Base-by-base conservation (phyloP, 92 coral and sea anemone genomes). In the Diadumene lineata region DNA sequence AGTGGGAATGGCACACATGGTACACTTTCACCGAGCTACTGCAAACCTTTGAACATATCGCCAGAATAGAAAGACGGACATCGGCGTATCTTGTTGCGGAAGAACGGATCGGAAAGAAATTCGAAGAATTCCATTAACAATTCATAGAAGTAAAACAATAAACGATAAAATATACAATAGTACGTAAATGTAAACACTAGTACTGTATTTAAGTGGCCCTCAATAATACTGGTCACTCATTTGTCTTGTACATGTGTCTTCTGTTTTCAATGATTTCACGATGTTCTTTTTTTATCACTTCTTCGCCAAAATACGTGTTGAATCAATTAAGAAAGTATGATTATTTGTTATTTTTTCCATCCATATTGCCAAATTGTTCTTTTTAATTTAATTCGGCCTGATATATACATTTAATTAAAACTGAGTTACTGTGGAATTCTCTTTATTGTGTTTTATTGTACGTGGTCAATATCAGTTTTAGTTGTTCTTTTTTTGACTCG, bases 11-110 rank as follows among this genome's bases (percentile, higher is more conserved):
- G 43, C 62, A 38, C 62, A 56, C 77, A 70, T 23, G 64, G 50
- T 2, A 55, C 7, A 15, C 75, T 28, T 29, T 9, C 66, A 44
- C 63, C 28, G 50, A 8, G 50, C 11, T 2, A 28, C 25, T 19
- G 17, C 18, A 43, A 27, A 13, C 11, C 66, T 72, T 56, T 66
- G 29, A 56, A 56, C 32, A 25, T 34, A 31, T 72, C 56, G 63
- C 63, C 51, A 23, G 31, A 33, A 34, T 15, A 11, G 17, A 17
- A 4, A 26, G 56, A 28, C 77, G 77, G 77, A 72, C 68, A 62
- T 72, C 34, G 31, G 31, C 15, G 77, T 56, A 72, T 72, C 77
- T 72, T 7, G 55, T 72, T 72, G 63, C 77, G 77, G 77, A 72
- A 72, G 31, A 25, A 32, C 10, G 19, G 2, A 21, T 53, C 10